Evolutionary conservation across 2,888 invertebrate genomes (phyloP), one percentile per base, ranked within the genome.

Genomic region (Sinodicranocentrus sp.): DNA sequence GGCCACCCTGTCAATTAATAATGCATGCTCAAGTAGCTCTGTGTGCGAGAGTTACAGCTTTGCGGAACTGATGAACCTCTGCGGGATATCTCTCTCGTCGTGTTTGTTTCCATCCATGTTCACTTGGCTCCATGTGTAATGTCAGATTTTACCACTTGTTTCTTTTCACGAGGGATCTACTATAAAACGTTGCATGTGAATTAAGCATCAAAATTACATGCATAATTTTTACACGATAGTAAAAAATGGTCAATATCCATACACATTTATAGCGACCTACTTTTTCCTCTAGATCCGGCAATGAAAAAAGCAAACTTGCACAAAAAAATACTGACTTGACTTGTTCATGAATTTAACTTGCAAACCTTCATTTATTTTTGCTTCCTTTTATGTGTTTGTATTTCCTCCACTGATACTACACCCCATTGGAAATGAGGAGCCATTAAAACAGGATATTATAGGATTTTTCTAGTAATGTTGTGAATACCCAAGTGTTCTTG

Each of bases 1-100:
- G 65, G 54, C 67, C 67, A 44, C 76, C 52, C 52, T 76, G 76
- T 76, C 76, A 76, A 76, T 76, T 76, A 76, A 65, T 76, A 67
- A 57, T 76, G 76, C 28, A 76, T 39, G 52, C 52, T 33, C 21
- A 48, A 48, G 63, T 44, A 52, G 57, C 57, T 57, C 13, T 23
- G 57, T 57, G 57, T 8, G 23, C 21, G 57, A 21, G 23, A 57
- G 19, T 57, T 21, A 21, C 23, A 23, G 57, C 57, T 57, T 75
- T 63, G 52, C 26, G 39, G 25, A 52, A 25, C 43, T 57, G 61
- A 73, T 61, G 72, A 61, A 48, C 59, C 57, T 57, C 48, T n/a
- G n/a, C 17, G 48, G 48, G 17, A 48, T 48, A n/a, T 57, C n/a
- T 57, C 5, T 57, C 6, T 57, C 17, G 13, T 39, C 39, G 8